These are phyloP conservation scores for Tenthredo amoena DNA, from an alignment of 2,888 invertebrate genomes.

Conservation along the genomic window DNA sequence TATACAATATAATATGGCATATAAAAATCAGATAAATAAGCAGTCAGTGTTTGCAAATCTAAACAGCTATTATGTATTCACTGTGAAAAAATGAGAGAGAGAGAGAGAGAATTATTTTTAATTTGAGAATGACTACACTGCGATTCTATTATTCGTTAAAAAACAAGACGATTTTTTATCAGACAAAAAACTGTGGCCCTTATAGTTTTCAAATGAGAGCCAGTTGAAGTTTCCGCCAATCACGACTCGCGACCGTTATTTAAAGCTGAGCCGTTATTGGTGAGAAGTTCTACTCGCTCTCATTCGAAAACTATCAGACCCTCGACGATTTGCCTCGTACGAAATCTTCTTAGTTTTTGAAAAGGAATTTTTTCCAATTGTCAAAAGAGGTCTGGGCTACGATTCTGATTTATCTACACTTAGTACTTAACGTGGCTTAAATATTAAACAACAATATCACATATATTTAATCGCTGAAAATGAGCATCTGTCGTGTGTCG, in stretches of 20 bases:
- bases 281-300: neutral
- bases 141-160: neutral
- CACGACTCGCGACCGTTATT: neutral
- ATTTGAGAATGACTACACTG: neutral
- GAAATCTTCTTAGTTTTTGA: neutral
- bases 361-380: neutral
- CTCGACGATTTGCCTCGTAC: neutral
- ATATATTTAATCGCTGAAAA: constrained; percentile 63
- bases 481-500: constrained; percentile 65
- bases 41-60: constrained; percentile 11
- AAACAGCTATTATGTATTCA: neutral
- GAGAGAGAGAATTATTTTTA: neutral
- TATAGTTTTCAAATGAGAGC: neutral
- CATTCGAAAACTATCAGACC: neutral
- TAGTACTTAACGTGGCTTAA: neutral
- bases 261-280: neutral
- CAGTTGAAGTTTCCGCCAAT: neutral
- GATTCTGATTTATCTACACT: neutral
- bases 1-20: constrained; percentile 19
- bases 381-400: neutral
- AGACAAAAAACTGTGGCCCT: neutral
- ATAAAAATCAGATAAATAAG: neutral
- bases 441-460: constrained; percentile 24
- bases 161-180: neutral
- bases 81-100: neutral